Evolutionary conservation across 1,140 invertebrate species (phyloP), one percentile per base, ranked within the genome.

Genomic region (Hestina assimilis): DNA sequence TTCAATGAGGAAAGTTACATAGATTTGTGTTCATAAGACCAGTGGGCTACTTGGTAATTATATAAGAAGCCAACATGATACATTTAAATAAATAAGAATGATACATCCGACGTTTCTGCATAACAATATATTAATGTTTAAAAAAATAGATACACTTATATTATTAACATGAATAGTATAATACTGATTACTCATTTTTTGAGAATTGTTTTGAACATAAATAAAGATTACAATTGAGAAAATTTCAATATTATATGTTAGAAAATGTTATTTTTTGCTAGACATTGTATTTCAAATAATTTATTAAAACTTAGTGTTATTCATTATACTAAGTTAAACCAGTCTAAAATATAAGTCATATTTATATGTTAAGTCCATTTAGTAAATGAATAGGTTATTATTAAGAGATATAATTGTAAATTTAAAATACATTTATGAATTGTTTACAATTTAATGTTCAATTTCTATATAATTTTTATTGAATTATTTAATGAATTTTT

Each of bases 1-100:
- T 72, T 87, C 83, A 80, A 75, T 81, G 72, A 67, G 74, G 73
- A 69, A 38, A 69, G 83, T 75, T 76, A 69, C 56, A 76, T 86
- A 87, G 82, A 86, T 86, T 86, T 80, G 7, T 33, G 56, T 46
- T 63, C 48, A 59, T 9, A 77, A 81, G 70, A 88, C 81, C 69
- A 83, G 83, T 76, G 63, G 81, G 80, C 76, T 71, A 43, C 51
- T 48, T 45, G 1, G 11, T n/a, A 2, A n/a, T 23, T 63, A 58
- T 63, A 58, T 41, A 54, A 63, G 40, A 19, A 52, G 43, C 43
- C 38, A 15, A 59, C 53, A 53, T 50, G 31, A 51, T 58, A 42
- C 29, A 11, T 38, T 50, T 50, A 19, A 29, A 45, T 31, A 23
- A 47, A 19, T 47, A 47, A 21, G 1, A n/a, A 17, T 0, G 9